Evolutionary conservation across 2,888 invertebrate genomes (phyloP).

Genomic region (Corbicula japonica): DNA sequence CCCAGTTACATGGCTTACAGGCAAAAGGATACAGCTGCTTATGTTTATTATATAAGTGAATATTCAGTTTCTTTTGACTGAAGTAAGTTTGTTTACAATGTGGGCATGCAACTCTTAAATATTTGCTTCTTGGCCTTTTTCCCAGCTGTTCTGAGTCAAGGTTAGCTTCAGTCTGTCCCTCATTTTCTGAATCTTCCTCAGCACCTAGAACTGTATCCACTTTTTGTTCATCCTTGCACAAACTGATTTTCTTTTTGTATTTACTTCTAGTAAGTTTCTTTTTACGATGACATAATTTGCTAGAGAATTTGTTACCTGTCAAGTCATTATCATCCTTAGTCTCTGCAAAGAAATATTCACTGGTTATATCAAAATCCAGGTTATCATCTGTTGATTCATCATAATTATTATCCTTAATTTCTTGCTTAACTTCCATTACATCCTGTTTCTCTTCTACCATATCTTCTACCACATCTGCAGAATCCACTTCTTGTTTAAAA

Average conservation of each 20-base stretch:
- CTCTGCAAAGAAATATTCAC: neutral
- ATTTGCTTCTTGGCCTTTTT: conserved; percentile 3
- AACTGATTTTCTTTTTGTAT: neutral
- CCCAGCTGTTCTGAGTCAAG: neutral
- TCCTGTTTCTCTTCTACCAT: neutral
- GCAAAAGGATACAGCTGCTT: conserved; percentile 9
- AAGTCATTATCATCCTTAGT: neutral
- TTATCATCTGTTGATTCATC: conserved; percentile 25
- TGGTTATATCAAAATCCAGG: neutral
- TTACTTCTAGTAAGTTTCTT: neutral
- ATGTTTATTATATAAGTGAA: conserved; percentile 5
- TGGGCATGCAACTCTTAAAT: neutral
- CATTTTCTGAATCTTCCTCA: conserved; percentile 1
- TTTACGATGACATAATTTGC: too few species aligned
- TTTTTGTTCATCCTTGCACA: neutral
- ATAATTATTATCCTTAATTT: conserved; percentile 1
- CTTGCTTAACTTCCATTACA: neutral
- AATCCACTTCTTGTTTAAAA: too few species aligned
- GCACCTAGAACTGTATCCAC: too few species aligned
- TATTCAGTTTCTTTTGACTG: conserved; percentile 17
- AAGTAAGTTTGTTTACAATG: conserved; percentile 14
- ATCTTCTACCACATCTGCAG: neutral
- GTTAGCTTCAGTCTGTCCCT: neutral
- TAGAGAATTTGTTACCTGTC: too few species aligned
- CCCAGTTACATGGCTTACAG: conserved; percentile 19